Base-by-base conservation (phyloP, 2,113 vertebrate species). In the Butorides virescens region DNA sequence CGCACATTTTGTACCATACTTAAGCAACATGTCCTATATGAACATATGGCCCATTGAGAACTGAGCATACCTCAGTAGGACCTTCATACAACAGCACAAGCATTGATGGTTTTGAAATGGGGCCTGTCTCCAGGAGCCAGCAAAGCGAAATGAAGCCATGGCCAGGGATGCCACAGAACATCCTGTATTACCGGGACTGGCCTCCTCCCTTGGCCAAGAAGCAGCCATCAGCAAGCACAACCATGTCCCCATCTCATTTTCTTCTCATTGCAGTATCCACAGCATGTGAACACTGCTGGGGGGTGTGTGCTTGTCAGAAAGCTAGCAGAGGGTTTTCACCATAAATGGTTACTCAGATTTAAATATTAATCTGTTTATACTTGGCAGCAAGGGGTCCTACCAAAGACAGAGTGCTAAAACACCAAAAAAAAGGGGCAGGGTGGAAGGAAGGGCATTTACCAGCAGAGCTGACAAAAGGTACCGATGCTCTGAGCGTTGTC, bases 201-300 rank as follows among this genome's bases (percentile, higher is more conserved):
- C n/a, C 61, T 91, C 17, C 27, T 80, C 32, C 36, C 19, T 30
- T 65, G 62, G 66, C 15, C 61, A 70, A 89, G 58, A 44, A 62
- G 85, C 52, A 90, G 59, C 9, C n/a, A 68, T 22, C 47, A 70
- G 39, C 34, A 79, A 74, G 44, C 25, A 49, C 30, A 77, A 18
- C 5, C 6, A 23, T 0, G 0, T 50, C 37, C 5, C 5, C 18
- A 27, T 32, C 19, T 82, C 4, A 0, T 42, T 74, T 74, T 70
- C 37, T 87, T 80, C 65, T 75, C 44, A 3, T 19, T 86, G 47
- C 6, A 58, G 15, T 46, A n/a, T 42, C 37, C 61, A 44, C 0
- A 15, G 52, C 55, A 53, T 0, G 0, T 22, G 52, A 81, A 19
- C 32, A 9, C 37, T 61, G 47, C 72, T 67, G 2, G 1, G 47